Evolutionary conservation across 2,888 invertebrate species (phyloP).

Genomic region (Rotaria socialis): DNA sequence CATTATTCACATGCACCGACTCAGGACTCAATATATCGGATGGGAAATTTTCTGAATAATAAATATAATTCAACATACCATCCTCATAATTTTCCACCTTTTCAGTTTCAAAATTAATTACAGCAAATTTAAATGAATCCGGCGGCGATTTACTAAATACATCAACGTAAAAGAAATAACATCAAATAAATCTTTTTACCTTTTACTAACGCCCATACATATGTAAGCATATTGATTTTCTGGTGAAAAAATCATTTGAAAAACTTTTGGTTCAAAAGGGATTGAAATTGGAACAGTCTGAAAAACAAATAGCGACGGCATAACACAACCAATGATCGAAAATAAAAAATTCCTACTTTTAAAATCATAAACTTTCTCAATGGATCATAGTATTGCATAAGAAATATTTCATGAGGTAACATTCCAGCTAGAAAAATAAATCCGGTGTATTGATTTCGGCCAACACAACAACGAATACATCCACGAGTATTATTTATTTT

Average conservation of each 20-base stretch:
- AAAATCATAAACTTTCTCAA: slow-evolving; percentile 81
- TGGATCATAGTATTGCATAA: slow-evolving; percentile 95
- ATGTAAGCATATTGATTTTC: slow-evolving; percentile 8
- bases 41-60: too few species aligned
- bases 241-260: slow-evolving; percentile 21
- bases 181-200: background rate
- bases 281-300: background rate
- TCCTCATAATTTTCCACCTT: slow-evolving; percentile 12
- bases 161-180: background rate
- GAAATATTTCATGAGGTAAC: slow-evolving; percentile 80
- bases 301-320: background rate
- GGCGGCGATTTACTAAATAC: background rate
- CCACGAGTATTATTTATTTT: slow-evolving; percentile 18
- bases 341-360: slow-evolving; percentile 62
- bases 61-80: background rate
- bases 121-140: background rate
- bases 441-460: slow-evolving; percentile 91
- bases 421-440: slow-evolving; percentile 96
- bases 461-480: slow-evolving; percentile 71
- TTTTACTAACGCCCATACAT: background rate
- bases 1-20: too few species aligned
- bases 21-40: too few species aligned
- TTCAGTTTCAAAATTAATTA: slow-evolving; percentile 30
- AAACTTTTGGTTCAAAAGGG: background rate
- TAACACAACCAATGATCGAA: background rate